These are phyloP conservation scores for Aphelocoma californica DNA, from an alignment of 2,797 vertebrate genomes.

Conservation along the genomic window DNA sequence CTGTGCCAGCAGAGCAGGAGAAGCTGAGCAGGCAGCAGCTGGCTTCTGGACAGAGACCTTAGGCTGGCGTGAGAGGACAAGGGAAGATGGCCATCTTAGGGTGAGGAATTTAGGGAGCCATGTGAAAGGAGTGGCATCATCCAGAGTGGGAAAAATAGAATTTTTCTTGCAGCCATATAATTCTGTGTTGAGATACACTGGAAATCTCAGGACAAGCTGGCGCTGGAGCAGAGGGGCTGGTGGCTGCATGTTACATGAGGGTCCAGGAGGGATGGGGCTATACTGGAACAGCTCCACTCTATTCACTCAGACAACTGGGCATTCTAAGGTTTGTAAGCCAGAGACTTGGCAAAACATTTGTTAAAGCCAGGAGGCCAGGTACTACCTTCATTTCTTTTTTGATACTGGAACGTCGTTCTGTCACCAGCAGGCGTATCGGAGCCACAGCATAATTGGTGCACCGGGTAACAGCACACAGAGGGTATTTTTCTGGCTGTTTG, in stretches of 20 bases:
- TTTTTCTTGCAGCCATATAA: background rate
- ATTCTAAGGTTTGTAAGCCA: background rate
- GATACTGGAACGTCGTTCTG: background rate
- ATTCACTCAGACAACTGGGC: background rate
- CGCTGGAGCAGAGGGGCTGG: background rate
- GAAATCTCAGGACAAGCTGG: background rate
- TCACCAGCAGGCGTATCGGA: fast-evolving
- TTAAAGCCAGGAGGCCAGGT: fast-evolving
- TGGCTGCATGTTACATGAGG: fast-evolving
- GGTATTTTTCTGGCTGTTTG: background rate
- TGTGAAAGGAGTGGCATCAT: background rate
- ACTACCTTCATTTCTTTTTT: background rate
- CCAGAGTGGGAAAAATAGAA: background rate
- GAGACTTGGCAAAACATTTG: background rate
- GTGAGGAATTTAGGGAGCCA: background rate
- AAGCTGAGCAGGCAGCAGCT: background rate
- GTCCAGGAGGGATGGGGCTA: background rate
- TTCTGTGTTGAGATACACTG: background rate
- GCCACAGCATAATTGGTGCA: fast-evolving
- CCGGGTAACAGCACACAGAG: background rate
- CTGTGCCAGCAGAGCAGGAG: background rate
- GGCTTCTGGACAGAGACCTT: background rate
- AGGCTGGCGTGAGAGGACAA: background rate
- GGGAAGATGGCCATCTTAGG: background rate
- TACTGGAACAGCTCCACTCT: background rate